Conservation (phyloP, 2,888 invertebrate species). For the Chorisops tibialis region DNA sequence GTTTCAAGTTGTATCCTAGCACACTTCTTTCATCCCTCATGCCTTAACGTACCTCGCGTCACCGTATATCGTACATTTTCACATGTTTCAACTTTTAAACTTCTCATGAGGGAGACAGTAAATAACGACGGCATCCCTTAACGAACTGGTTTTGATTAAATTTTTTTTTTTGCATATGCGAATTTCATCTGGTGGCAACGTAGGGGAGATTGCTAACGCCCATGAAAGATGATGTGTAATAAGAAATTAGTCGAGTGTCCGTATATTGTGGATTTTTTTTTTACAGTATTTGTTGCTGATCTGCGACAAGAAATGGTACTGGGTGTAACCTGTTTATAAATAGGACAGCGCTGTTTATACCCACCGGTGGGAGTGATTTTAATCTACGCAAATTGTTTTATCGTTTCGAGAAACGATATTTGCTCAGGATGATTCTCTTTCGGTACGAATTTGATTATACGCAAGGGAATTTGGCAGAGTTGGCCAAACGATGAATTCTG, state of each 20-base stretch:
- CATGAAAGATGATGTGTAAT: neutral
- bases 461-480: no score
- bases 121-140: conserved; percentile 2
- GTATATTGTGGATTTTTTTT: neutral
- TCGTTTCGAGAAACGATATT: conserved; percentile 4
- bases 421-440: no score
- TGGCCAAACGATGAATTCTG: no score
- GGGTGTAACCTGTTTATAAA: neutral
- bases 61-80: neutral
- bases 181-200: neutral
- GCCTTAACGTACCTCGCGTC: neutral
- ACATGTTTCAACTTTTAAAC: conserved; percentile 1
- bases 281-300: neutral
- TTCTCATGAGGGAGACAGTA: conserved; percentile 14
- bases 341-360: neutral
- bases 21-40: neutral
- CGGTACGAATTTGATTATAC: no score
- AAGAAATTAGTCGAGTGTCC: neutral
- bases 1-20: conserved; percentile 10
- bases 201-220: neutral
- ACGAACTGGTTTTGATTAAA: conserved; percentile 16
- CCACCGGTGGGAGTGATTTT: conserved; percentile 50
- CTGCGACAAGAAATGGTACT: neutral
- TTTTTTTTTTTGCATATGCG: neutral
- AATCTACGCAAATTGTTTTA: conserved; percentile 51